A percentile compares a stretch with the other conserved stretches of the same genome.
phyloP scores from a whole-genome alignment of 2,888 invertebrate genomes.

The Gari tellinella region DNA sequence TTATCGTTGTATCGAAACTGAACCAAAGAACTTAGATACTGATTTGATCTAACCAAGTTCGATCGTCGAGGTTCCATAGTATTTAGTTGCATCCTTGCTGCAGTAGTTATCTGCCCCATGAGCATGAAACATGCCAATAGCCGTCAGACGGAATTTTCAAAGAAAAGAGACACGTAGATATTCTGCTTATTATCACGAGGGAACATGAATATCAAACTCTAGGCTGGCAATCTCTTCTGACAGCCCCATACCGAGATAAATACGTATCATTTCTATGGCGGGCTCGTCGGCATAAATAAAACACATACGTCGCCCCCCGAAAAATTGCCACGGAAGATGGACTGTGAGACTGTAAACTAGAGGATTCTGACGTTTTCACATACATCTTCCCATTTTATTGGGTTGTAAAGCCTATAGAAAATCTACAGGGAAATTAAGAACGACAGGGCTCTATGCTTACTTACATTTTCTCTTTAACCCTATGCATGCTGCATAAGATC shows the following conservation, averaged over 20 bases:
- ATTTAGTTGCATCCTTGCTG: no score
- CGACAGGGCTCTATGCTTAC: slow-evolving; percentile 56
- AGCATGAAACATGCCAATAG: no score
- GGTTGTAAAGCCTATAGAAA: slow-evolving; percentile 60
- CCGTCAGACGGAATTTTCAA: no score
- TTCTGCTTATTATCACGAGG: no score
- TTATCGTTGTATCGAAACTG: no score
- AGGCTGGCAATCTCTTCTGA: slow-evolving; percentile 39
- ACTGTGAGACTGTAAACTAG: slow-evolving; percentile 56
- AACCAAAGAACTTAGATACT: no score
- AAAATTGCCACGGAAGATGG: slow-evolving; percentile 55
- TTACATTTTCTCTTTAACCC: slow-evolving; percentile 55
- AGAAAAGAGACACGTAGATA: no score
- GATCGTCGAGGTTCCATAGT: no score
- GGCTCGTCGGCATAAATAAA: slow-evolving; percentile 50
- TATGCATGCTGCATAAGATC: slow-evolving; percentile 43
- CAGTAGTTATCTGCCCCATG: no score
- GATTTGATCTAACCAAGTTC: no score
- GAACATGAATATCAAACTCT: slow-evolving; percentile 13
- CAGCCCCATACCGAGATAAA: slow-evolving; percentile 43
- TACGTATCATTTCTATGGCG: slow-evolving; percentile 46
- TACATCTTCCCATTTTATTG: slow-evolving; percentile 63
- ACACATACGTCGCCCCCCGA: slow-evolving; percentile 34
- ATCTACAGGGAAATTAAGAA: slow-evolving; percentile 60
- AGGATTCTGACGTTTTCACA: slow-evolving; percentile 57